Percentiles rank a stretch among this genome's conserved stretches.
Evolutionary conservation across 92 coral and sea anemone genomes (phyloP).

Genomic region (Epizoanthus illoricatus): DNA sequence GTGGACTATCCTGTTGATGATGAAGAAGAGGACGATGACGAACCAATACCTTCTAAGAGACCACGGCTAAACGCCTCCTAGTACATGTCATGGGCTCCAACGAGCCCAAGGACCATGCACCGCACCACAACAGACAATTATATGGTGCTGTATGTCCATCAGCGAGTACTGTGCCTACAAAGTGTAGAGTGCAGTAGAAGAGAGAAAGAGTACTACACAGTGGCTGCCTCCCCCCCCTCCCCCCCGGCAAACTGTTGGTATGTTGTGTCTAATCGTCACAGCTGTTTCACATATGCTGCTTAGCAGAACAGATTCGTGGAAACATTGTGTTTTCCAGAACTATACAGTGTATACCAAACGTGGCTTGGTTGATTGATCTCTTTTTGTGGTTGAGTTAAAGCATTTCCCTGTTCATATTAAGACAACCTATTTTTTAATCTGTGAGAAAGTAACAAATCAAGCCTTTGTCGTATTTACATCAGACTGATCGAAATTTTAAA

Average conservation of each 20-base stretch:
- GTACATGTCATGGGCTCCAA: conserved; percentile 23
- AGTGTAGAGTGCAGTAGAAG: conserved; percentile 3
- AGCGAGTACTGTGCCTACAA: not conserved
- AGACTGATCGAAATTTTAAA: not conserved
- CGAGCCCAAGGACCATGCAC: conserved; percentile 4
- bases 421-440: not conserved
- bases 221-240: not conserved
- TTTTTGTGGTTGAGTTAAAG: not conserved
- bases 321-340: not conserved
- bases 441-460: not conserved
- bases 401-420: not conserved
- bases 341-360: not conserved
- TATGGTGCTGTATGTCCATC: not conserved
- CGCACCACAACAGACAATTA: not conserved
- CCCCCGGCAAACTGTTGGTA: not conserved
- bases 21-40: conserved; percentile 91
- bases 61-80: conserved; percentile 89
- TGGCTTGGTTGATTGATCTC: not conserved
- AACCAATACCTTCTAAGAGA: conserved; percentile 85
- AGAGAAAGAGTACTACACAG: not conserved
- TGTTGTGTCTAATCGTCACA: not conserved
- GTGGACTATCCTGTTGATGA: conserved; percentile 97
- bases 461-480: not conserved
- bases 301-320: not conserved
- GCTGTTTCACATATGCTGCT: not conserved